Conservation (phyloP, 2,888 invertebrate species). For the Mythimna impura region DNA sequence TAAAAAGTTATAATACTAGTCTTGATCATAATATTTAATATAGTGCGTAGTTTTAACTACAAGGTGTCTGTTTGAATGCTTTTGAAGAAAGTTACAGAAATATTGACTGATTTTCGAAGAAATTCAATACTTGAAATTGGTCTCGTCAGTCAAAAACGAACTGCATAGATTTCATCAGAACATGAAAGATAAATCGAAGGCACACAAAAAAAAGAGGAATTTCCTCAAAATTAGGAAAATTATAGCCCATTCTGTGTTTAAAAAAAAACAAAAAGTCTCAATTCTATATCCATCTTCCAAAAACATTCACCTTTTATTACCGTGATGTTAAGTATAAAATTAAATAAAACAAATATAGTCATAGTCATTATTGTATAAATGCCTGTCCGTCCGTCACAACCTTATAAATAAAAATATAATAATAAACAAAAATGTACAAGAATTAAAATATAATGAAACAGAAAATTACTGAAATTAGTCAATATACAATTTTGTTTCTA, state of each 20-base stretch:
- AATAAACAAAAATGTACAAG: slow-evolving; percentile 66
- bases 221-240: too few species aligned
- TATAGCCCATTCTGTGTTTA: too few species aligned
- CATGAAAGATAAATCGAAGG: too few species aligned
- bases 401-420: slow-evolving; percentile 70
- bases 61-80: slow-evolving; percentile 7
- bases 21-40: slow-evolving; percentile 32
- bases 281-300: slow-evolving; percentile 15
- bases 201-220: too few species aligned
- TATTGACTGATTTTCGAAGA: not conserved
- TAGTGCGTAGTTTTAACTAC: slow-evolving; percentile 40
- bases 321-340: slow-evolving; percentile 25
- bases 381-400: slow-evolving; percentile 74
- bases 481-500: slow-evolving; percentile 61
- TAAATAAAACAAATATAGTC: slow-evolving; percentile 35
- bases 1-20: slow-evolving; percentile 63
- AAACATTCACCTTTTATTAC: slow-evolving; percentile 16
- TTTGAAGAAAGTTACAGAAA: slow-evolving; percentile 36
- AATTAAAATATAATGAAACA: slow-evolving; percentile 59
- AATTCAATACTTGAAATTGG: not conserved
- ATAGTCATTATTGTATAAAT: slow-evolving; percentile 58
- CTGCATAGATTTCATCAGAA: too few species aligned
- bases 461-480: slow-evolving; percentile 50
- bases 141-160: not conserved
- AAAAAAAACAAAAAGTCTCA: not conserved